Evolutionary conservation across 2,888 invertebrate species (phyloP).

Genomic region (Drosophila mayaguana): DNA sequence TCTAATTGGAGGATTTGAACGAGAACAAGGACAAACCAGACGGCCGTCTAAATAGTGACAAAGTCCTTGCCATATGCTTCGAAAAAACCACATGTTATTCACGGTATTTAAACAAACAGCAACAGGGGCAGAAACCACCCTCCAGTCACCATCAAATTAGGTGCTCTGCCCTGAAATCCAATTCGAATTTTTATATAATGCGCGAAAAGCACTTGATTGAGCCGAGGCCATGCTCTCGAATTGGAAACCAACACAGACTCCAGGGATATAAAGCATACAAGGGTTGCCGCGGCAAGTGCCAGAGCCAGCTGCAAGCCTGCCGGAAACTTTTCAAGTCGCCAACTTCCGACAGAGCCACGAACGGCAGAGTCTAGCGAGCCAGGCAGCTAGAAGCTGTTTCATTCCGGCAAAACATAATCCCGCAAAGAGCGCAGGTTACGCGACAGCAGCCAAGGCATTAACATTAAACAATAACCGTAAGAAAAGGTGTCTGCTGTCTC

Average conservation of each 20-base stretch:
- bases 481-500: slow-evolving; percentile 80
- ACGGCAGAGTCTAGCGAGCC: neutral
- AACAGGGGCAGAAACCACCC: slow-evolving; percentile 67
- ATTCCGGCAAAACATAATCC: slow-evolving; percentile 30
- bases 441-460: slow-evolving; percentile 54
- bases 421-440: slow-evolving; percentile 58
- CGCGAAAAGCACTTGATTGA: slow-evolving; percentile 83
- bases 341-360: slow-evolving; percentile 20
- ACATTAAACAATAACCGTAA: slow-evolving; percentile 56
- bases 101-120: slow-evolving; percentile 84
- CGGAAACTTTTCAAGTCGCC: slow-evolving; percentile 45
- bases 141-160: slow-evolving; percentile 70
- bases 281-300: slow-evolving; percentile 61
- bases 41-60: slow-evolving; percentile 79
- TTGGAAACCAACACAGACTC: slow-evolving; percentile 48
- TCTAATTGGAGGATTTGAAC: slow-evolving; percentile 84
- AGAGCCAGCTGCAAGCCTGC: slow-evolving; percentile 34
- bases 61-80: slow-evolving; percentile 85
- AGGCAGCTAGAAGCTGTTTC: slow-evolving; percentile 73
- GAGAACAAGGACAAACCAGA: slow-evolving; percentile 49
- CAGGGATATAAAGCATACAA: slow-evolving; percentile 43
- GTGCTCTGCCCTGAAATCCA: slow-evolving; percentile 76
- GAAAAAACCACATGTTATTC: slow-evolving; percentile 85
- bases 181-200: slow-evolving; percentile 83
- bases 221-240: slow-evolving; percentile 21